Base-by-base conservation (phyloP, 64 coral and sea anemone species). In the Montipora sp. region DNA sequence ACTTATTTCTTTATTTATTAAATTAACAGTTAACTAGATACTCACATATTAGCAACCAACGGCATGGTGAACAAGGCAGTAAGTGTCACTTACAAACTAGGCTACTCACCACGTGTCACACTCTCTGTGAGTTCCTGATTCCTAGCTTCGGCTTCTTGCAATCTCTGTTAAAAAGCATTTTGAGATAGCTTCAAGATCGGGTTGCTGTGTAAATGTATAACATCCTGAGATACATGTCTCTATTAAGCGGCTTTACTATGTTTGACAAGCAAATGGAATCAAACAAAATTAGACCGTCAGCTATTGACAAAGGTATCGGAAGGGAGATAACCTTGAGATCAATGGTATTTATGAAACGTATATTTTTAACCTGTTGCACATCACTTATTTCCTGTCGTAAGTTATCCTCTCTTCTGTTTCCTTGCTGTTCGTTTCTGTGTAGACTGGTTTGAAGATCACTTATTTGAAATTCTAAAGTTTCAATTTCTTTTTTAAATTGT, bases 111-210 rank as follows among this genome's bases (percentile, higher is more conserved):
- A 73, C 84, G 77, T 2, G 98, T 89, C 15, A 99, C 98, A 92
- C 98, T 99, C n/a, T 84, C 92, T 48, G 98, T 92, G 13, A 99
- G 89, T 45, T 99, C 98, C 51, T 99, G 98, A 71, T 99, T 99
- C 72, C 98, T 77, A 63, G 77, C 89, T 87, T 99, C 98, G 45
- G 92, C 94, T 87, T 99, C 98, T 87, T 99, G 98, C n/a, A 99
- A 75, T 68, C 98, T 89, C 98, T 99, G 70, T 51, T 19, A 82
- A 73, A 77, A 51, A 9, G 55, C 63, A 7, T 20, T 71, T 63
- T 63, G 14, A 63, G 20, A 71, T 71, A 20, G 4, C 8, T 21
- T 71, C 21, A 9, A 72, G 93, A 47, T 73, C 3, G 21, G 14
- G 27, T 0, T 78, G 79, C 6, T 51, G 88, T 53, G 10, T 63